Evolutionary conservation across 2,113 vertebrate species (phyloP).

Genomic region (Ceyx margarethae): DNA sequence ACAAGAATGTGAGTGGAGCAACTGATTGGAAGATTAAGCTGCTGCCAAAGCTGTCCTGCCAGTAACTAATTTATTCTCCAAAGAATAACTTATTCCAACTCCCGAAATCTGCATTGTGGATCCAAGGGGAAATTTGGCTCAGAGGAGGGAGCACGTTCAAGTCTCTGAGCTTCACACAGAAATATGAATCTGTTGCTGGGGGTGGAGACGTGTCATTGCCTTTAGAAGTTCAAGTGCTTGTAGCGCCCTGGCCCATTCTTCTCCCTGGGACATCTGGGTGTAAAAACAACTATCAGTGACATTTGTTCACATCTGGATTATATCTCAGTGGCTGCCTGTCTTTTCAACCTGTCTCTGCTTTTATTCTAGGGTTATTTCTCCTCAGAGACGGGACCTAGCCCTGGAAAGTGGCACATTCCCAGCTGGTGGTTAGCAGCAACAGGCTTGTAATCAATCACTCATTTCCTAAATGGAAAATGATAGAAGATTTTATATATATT

Average conservation of each 20-base stretch:
- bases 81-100: constrained; percentile 33
- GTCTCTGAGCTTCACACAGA: neutral
- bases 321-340: neutral
- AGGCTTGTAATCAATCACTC: neutral
- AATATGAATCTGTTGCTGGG: neutral
- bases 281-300: neutral
- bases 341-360: neutral
- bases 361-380: neutral
- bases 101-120: neutral
- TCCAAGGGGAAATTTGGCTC: constrained; percentile 44
- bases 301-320: neutral
- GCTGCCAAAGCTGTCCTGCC: constrained; percentile 51
- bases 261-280: neutral
- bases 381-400: neutral
- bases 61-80: constrained; percentile 50
- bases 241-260: neutral
- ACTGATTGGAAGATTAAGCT: constrained; percentile 26
- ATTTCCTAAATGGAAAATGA: neutral
- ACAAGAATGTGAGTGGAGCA: neutral
- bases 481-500: neutral
- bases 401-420: neutral
- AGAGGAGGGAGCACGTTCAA: neutral
- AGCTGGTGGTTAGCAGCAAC: neutral
- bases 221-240: neutral
- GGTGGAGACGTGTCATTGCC: neutral